Base-by-base conservation (phyloP, 1,140 invertebrate genomes). In the Episyrphus balteatus region DNA sequence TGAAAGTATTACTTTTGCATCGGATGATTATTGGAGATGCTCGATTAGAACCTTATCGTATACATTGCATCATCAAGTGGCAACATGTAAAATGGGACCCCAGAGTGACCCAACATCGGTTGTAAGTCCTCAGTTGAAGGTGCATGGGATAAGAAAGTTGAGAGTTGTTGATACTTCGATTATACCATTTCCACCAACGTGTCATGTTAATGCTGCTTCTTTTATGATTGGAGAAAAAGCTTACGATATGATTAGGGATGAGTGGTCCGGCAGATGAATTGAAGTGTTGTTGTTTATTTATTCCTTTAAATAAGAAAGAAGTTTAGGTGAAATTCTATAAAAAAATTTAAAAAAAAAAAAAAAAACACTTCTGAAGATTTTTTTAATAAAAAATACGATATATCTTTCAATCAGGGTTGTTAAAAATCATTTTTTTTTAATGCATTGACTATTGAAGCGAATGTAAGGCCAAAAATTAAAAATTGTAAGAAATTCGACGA, bases 161-260 rank as follows among this genome's bases (percentile, higher is more conserved):
- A 73, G 88, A 41, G 83, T 90, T 1, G 77, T 78, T 1, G 87
- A 90, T 62, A 80, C 77, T 34, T 86, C 84, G 21, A 70, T 91
- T 1, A 85, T 90, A 58, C 87, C 88, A 0, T 62, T 69, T 6
- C 76, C 85, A 18, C 74, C 82, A 7, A 74, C 74, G 0, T 85
- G 80, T 1, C 86, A 90, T 60, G 78, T 82, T 0, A 85, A 82
- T 51, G 83, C 83, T 3, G 77, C 79, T 0, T 77, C 83, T 9
- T 79, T 78, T 47, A 92, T 94, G 89, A 83, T 94, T 44, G 91
- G 80, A 0, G 91, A 95, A 68, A 92, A 90, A 68, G 85, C 77
- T 0, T 79, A 88, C 0, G 86, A 92, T 67, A 73, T 92, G 67
- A 87, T 93, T 31, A 83, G 81, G 55, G 64, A 66, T 31, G 65